Base-by-base conservation (phyloP, 2,888 invertebrate genomes). In the Coenonympha glycerion region DNA sequence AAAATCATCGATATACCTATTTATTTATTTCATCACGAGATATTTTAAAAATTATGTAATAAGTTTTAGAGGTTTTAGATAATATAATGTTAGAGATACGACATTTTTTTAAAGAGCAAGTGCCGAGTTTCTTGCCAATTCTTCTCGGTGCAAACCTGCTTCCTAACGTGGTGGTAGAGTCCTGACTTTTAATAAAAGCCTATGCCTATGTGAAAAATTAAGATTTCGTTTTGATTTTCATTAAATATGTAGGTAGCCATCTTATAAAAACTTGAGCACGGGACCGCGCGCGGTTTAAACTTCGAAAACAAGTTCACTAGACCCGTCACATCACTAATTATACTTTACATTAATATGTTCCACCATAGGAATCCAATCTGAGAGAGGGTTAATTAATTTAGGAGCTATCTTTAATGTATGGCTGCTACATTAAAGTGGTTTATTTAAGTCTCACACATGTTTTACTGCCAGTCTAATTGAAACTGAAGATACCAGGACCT, bases 341-440 rank as follows among this genome's bases (percentile, higher is more conserved):
- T 31, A 49, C 49, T 76, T 79, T 71, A 72, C 82, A 79, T 80
- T 80, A 81, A 81, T 79, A 76, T 73, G 70, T 69, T 71, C 69
- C 72, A 71, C 79, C 80, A 76, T 72, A 65, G 74, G 61, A 78
- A 76, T 73, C 73, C 81, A 75, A 79, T 78, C 72, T 66, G 71
- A 71, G 64, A 71, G 64, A 61, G 65, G 71, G 69, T 74, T 77
- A 77, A 79, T 80, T 80, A 79, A 81, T 79, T 76, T 73, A 56
- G 56, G 56, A 61, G 58, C 60, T 55, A 56, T 57, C 58, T 60
- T 56, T 52, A 53, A 58, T 51, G 46, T 42, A 48, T 52, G 47
- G 40, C 49, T 33, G 42, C 48, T 53, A 52, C 55, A 48, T 58
- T 56, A 53, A 56, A 58, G 54, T 54, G 54, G 53, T 58, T 57